Percentiles rank a stretch among this genome's conserved stretches.
Conservation (phyloP, 2,888 invertebrate species). For the Orgyia antiqua region DNA sequence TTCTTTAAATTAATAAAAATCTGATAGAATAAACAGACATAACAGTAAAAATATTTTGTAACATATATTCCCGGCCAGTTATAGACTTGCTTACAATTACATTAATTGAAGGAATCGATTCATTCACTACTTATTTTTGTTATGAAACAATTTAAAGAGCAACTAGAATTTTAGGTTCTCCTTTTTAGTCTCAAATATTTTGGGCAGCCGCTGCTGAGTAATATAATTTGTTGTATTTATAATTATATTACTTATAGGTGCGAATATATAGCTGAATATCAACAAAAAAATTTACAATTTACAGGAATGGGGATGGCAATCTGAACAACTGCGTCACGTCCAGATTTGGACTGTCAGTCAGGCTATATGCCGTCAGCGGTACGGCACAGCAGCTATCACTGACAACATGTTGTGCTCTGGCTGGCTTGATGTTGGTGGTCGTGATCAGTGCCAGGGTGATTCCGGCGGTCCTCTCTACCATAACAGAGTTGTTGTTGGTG, state of each 20-base stretch:
- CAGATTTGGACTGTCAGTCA: slow-evolving; percentile 37
- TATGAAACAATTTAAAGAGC: too few relatives aligned
- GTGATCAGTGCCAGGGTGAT: slow-evolving; percentile 38
- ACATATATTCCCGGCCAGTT: too few relatives aligned
- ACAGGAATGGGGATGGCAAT: slow-evolving; percentile 23
- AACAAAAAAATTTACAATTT: slow-evolving; percentile 3
- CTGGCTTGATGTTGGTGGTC: slow-evolving; percentile 33
- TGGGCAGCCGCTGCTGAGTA: too few relatives aligned
- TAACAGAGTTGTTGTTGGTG: slow-evolving; percentile 36
- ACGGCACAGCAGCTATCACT: slow-evolving; percentile 21
- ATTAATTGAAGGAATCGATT: too few relatives aligned
- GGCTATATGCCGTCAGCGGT: slow-evolving; percentile 27
- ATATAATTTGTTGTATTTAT: too few relatives aligned
- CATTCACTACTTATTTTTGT: too few relatives aligned
- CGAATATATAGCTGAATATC: too few relatives aligned
- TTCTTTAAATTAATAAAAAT: too few relatives aligned
- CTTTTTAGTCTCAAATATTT: too few relatives aligned
- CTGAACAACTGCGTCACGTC: slow-evolving; percentile 36
- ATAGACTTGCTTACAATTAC: too few relatives aligned
- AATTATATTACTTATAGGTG: too few relatives aligned
- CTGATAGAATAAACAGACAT: background rate
- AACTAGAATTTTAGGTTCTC: too few relatives aligned
- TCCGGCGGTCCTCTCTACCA: slow-evolving; percentile 43
- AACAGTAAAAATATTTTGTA: background rate
- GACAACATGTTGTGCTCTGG: slow-evolving; percentile 33